Conservation (phyloP, 2,888 invertebrate genomes). For the Philopedon plagiatum region DNA sequence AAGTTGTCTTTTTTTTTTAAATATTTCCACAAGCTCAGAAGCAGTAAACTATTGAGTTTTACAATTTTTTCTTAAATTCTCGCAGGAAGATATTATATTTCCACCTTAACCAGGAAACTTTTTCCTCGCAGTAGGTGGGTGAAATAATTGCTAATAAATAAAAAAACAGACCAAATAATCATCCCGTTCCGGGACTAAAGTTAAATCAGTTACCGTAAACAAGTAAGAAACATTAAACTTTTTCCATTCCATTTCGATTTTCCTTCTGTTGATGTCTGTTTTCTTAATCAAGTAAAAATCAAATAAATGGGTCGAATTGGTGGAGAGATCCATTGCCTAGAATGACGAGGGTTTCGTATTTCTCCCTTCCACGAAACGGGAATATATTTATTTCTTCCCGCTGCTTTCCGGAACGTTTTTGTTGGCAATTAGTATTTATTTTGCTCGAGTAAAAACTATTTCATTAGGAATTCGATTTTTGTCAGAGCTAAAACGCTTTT, state of each 20-base stretch:
- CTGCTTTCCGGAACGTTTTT: background rate
- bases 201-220: background rate
- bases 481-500: background rate
- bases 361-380: background rate
- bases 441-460: background rate
- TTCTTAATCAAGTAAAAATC: slow-evolving; percentile 19
- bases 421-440: background rate
- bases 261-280: slow-evolving; percentile 1
- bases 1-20: too few species aligned
- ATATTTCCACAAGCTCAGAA: too few species aligned
- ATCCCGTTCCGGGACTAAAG: background rate
- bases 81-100: too few species aligned
- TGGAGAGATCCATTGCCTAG: background rate
- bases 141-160: too few species aligned
- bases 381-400: slow-evolving; percentile 5
- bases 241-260: slow-evolving; percentile 4
- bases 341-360: slow-evolving; percentile 14
- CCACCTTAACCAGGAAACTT: too few species aligned
- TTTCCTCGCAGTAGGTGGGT: too few species aligned
- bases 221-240: slow-evolving; percentile 13
- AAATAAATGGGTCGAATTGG: slow-evolving; percentile 5
- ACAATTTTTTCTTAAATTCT: too few species aligned
- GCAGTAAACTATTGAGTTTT: too few species aligned
- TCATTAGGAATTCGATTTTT: background rate
- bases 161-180: too few species aligned